Base-by-base conservation (phyloP, 2,888 invertebrate genomes). In the Rosalia funebris region DNA sequence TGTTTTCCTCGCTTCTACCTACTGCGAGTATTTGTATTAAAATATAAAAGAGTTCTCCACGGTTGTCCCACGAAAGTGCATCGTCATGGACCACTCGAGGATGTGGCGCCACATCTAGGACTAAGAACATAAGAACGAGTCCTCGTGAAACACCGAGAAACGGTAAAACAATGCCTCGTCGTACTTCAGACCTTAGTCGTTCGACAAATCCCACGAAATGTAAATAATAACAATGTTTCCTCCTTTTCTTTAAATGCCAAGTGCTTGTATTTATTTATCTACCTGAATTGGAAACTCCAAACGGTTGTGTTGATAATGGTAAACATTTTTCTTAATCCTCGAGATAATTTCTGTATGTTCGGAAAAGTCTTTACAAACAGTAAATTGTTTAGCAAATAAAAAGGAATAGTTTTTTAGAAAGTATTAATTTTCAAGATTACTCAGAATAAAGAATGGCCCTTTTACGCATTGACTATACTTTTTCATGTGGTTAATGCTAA, bases 21-120 rank as follows among this genome's bases (percentile, higher is more conserved):
- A 47, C 50, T 34, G 57, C 7, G 56, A 39, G 12, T 46, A 57
- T 37, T 48, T 25, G 36, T 39, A 47, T 50, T 50, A 34, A 44
- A 39, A 46, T 37, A 56, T 52, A 54, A 47, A 55, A 55, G 56
- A 50, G 45, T 48, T 50, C 11, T n/a, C 12, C 56, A 19, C 17
- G 39, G 44, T 45, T 37, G 56, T 60, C 60, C 55, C 44, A n/a
- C 14, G 42, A 55, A 60, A 60, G 32, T 63, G 68, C 68, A 36
- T 17, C 50, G 62, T 68, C 69, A 69, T 50, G 25, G 39, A 66
- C 62, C 65, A 60, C 69, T 69, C 57, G 65, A 64, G 52, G 46
- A 59, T 45, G 59, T 65, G 68, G 68, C 69, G 69, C 69, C 67
- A 69, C 37, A 39, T 59, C 54, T 62, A 61, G 64, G 48, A 60